A percentile compares a stretch with the other conserved stretches of the same genome.
phyloP scores from a whole-genome alignment of 1,140 invertebrate species.

The Cecropterus lyciades region DNA sequence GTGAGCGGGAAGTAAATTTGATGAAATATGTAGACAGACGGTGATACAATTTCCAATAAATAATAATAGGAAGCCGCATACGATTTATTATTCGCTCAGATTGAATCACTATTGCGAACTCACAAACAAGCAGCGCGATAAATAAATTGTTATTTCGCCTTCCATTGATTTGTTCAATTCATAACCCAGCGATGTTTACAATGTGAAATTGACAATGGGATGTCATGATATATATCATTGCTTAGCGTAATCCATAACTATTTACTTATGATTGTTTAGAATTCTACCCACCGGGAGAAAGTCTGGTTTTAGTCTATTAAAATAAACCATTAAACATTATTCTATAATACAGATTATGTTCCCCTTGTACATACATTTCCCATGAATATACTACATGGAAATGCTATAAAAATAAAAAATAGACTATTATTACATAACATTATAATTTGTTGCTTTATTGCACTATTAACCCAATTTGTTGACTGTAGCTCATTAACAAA shows the following conservation, averaged over 20 bases:
- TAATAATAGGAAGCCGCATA: constrained; percentile 54
- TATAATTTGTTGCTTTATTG: neutral
- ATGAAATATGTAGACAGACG: constrained; percentile 32
- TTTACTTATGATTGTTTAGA: too few relatives aligned
- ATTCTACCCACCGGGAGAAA: neutral
- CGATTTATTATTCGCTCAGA: constrained; percentile 50
- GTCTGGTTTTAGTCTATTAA: neutral
- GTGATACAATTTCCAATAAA: constrained; percentile 45
- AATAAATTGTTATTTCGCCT: constrained; percentile 34
- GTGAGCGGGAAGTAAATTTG: constrained; percentile 29
- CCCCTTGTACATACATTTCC: too few relatives aligned
- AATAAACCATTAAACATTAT: neutral
- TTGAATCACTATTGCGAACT: constrained; percentile 47
- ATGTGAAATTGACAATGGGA: constrained; percentile 15
- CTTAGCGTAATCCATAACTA: neutral
- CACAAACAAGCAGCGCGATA: constrained; percentile 38
- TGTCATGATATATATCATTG: constrained; percentile 8
- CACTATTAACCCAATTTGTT: constrained; percentile 25
- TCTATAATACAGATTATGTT: too few relatives aligned
- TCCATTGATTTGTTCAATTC: constrained; percentile 30
- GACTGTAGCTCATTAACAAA: constrained; percentile 24
- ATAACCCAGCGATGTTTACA: constrained; percentile 13
- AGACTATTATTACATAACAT: neutral
- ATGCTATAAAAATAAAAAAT: too few relatives aligned
- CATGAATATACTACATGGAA: too few relatives aligned